Conservation (phyloP, 2,888 invertebrate species). For the Tethea ocularis region DNA sequence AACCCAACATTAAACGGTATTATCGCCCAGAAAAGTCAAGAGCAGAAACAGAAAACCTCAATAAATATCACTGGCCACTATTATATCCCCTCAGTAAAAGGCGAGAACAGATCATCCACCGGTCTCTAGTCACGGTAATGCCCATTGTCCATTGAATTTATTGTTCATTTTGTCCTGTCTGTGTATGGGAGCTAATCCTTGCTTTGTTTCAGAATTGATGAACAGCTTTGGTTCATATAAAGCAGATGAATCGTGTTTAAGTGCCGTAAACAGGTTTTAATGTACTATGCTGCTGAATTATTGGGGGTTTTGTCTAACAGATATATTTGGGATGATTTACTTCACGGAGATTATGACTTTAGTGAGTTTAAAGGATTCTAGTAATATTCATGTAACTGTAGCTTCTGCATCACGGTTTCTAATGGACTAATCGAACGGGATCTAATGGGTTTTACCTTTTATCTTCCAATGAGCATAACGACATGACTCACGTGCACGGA, state of each 20-base stretch:
- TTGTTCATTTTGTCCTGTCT: slow-evolving; percentile 13
- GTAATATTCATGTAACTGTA: no score
- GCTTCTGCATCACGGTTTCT: no score
- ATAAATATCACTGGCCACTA: slow-evolving; percentile 26
- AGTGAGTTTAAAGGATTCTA: no score
- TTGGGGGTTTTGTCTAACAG: not conserved
- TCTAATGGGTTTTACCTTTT: no score
- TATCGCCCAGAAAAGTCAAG: slow-evolving; percentile 35
- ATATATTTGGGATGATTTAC: not conserved
- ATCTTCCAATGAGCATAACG: no score
- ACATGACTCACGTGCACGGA: no score
- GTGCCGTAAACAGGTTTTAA: not conserved
- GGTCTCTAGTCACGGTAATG: slow-evolving; percentile 35
- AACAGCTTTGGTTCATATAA: slow-evolving; percentile 10
- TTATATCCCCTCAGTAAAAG: slow-evolving; percentile 24
- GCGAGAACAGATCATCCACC: slow-evolving; percentile 29
- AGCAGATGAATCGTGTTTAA: slow-evolving; percentile 5
- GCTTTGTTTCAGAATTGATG: slow-evolving; percentile 32
- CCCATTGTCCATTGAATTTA: slow-evolving; percentile 21
- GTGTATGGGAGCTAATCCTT: slow-evolving; percentile 26
- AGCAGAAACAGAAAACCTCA: slow-evolving; percentile 17
- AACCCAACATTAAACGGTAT: slow-evolving; percentile 10
- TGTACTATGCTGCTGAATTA: not conserved
- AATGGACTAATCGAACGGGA: no score
- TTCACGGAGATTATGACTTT: not conserved